A percentile compares a stretch with the other conserved stretches of the same genome.
phyloP scores from a whole-genome alignment of 2,888 invertebrate species.

The Magallana nippona region DNA sequence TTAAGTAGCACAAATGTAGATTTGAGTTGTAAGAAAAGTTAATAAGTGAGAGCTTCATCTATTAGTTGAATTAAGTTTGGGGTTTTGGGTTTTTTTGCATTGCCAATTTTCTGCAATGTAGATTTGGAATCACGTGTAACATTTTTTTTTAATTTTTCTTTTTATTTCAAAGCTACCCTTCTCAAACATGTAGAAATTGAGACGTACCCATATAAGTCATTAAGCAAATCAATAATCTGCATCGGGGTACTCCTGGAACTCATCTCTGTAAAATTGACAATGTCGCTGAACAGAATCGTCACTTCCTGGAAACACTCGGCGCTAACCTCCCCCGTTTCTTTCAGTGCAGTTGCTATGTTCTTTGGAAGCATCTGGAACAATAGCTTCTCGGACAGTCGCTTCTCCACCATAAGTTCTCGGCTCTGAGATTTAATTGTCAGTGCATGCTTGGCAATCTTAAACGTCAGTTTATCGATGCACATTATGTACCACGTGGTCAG shows the following conservation, averaged over 20 bases:
- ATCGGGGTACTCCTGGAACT: slow-evolving; percentile 36
- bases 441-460: slow-evolving; percentile 38
- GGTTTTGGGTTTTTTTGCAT: too few relatives aligned
- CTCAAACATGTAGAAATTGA: too few relatives aligned
- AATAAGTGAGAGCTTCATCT: too few relatives aligned
- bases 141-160: too few relatives aligned
- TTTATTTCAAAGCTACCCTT: too few relatives aligned
- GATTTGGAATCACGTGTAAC: too few relatives aligned
- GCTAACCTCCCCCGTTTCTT: not conserved
- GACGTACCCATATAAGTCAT: slow-evolving; percentile 47
- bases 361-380: slow-evolving; percentile 46
- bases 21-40: too few relatives aligned
- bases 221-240: slow-evolving; percentile 43
- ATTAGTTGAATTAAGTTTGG: too few relatives aligned
- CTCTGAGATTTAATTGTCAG: slow-evolving; percentile 23
- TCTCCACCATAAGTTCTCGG: slow-evolving; percentile 40
- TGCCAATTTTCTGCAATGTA: too few relatives aligned
- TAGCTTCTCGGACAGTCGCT: slow-evolving; percentile 40
- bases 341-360: slow-evolving; percentile 41
- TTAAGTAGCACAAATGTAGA: too few relatives aligned
- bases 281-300: slow-evolving; percentile 47
- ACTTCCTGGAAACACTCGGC: slow-evolving; percentile 40
- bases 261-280: slow-evolving; percentile 43
- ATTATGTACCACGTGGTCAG: slow-evolving; percentile 41
- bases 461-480: slow-evolving; percentile 30